Base-by-base conservation (phyloP, 2,888 invertebrate species). In the Eulithis prunata region DNA sequence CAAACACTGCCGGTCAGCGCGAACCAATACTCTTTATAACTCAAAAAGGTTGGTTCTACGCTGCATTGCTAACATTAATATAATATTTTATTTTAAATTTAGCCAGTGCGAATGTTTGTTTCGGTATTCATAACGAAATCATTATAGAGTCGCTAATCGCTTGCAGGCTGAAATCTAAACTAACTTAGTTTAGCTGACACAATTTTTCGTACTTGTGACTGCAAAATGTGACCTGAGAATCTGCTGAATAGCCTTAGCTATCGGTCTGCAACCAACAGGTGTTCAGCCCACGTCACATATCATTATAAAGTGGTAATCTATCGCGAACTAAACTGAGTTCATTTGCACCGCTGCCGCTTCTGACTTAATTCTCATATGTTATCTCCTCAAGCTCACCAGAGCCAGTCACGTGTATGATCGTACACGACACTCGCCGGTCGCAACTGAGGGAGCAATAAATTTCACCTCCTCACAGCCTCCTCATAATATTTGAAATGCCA, bases 401-500 rank as follows among this genome's bases (percentile, higher is more conserved):
- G 12, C 12, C 69, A 66, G 12, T 52, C 55, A 68, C 71, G 81
- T 78, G 75, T 78, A 66, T 76, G 76, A 85, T 83, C 62, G 32
- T 73, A 79, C 78, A 79, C 66, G 85, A 83, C 84, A 67, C 74
- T 69, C 72, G 71, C 77, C 72, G 74, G 73, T 75, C 78, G 81
- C 85, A 83, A 81, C 85, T 80, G 84, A 81, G 76, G 86, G 83
- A 85, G 86, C 79, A 79, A 81, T 75, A 76, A 80, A 78, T 77
- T 84, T 78, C 80, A 80, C 77, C 79, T 82, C 72, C 77, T 77
- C 73, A 77, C 68, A 61, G 66, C 75, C 79, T 83, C 83, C 78
- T 83, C 84, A 84, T 71, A 84, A 84, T 84, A 84, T 84, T 84
- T 84, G 77, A 84, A 81, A 84, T 83, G 77, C 79, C 79, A 77